Evolutionary conservation across 2,113 vertebrate genomes (phyloP), one percentile per base, ranked within the genome.

Genomic region (Callocephalon fimbriatum): DNA sequence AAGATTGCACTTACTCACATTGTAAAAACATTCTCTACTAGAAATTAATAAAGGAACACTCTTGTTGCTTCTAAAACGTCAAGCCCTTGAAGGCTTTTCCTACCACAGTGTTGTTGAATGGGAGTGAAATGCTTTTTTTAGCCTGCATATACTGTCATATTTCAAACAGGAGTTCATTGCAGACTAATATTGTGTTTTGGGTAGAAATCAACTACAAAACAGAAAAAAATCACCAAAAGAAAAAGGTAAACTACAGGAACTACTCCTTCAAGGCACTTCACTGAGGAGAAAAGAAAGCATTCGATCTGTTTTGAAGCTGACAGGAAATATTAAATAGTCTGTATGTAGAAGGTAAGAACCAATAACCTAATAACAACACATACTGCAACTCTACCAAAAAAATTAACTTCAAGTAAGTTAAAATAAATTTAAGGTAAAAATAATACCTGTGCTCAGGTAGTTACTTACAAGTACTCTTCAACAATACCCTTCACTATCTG

Each of bases 11-110:
- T 74, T 32, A 23, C 74, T 91, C 87, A 67, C 51, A 44, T 16
- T 59, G 38, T 56, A 79, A 82, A 87, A 85, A 72, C 31, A 82
- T 73, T 90, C 66, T 76, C 58, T 53, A 76, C 74, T 48, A 70
- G 62, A 76, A 93, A 85, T 90, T 90, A 94, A 84, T 86, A 89
- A 74, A 84, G 16, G 22, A 93, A 87, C 17, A 54, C 11, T 68
- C 82, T 31, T 80, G 35, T 21, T 78, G 27, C 31, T 89, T 89
- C 59, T 89, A 80, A 44, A 92, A 81, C 29, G 56, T 35, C 14
- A 62, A 89, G n/a, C 8, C 38, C 83, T 95, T 9, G 4, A 86
- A 86, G n/a, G 27, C 5, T 91, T 94, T 91, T 77, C 45, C 50
- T 81, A 83, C 12, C 37, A 50, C 25, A 50, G 25, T 54, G 38